Conservation (phyloP, 2,113 vertebrate genomes). For the Fulica atra region DNA sequence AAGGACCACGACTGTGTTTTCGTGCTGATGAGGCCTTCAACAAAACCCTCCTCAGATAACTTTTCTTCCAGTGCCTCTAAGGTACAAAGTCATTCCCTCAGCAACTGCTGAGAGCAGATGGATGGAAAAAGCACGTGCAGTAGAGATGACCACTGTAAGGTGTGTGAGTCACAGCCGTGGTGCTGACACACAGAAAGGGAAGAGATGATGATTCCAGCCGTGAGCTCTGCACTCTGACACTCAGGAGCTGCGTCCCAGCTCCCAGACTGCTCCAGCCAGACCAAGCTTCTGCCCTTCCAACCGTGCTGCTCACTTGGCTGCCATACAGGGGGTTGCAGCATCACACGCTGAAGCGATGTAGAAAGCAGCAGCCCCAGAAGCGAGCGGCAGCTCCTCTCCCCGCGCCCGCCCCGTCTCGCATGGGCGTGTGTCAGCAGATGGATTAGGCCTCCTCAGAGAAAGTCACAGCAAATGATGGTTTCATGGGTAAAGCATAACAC, state of each 20-base stretch:
- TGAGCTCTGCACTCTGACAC: conserved; percentile 8
- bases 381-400: conserved; percentile 58
- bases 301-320: background rate
- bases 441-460: conserved; percentile 22
- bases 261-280: background rate
- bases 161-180: background rate
- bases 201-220: background rate
- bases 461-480: conserved; percentile 65
- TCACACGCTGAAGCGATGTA: conserved; percentile 58
- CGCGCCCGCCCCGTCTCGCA: background rate
- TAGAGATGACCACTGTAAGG: background rate
- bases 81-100: background rate
- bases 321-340: background rate
- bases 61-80: background rate
- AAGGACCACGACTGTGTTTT: background rate
- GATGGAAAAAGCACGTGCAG: background rate
- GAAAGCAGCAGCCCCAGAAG: conserved; percentile 70
- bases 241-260: background rate
- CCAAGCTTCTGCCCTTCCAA: background rate
- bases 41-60: background rate
- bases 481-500: conserved; percentile 72
- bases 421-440: conserved; percentile 44
- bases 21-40: background rate
- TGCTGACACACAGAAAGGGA: background rate
- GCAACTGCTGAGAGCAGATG: conserved; percentile 22